Base-by-base conservation (phyloP, 92 coral and sea anemone species). In the Siderastrea radians region DNA sequence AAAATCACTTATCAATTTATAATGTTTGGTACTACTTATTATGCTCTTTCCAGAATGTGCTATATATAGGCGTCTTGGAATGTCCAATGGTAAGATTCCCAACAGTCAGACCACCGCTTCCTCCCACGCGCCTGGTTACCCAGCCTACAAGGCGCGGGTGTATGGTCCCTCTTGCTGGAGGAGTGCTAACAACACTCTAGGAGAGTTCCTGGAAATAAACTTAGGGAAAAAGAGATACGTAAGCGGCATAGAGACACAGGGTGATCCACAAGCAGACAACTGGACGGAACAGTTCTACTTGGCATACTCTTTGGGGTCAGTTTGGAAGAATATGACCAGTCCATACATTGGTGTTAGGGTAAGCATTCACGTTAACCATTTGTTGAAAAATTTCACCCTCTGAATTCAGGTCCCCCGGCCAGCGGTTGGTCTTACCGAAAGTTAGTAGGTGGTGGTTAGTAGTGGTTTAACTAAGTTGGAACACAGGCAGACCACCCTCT, bases 71-170 rank as follows among this genome's bases (percentile, higher is more conserved):
- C 82, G 86, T 2, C 73, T 91, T 17, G 94, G 94, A 0, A 91
- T 91, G 92, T 44, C 68, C 44, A 83, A 46, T 19, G 77, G 69
- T 13, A 38, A 12, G 5, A 91, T 91, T 5, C 52, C 75, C 3
- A 80, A 91, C 88, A 19, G 49, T 2, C 85, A 86, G 57, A 73
- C 87, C 61, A 83, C 76, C 3, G 94, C 94, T 3, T 82, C 94
- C 49, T 87, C 94, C 3, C 55, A 53, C 62, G 71, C 58, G 44
- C 74, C 80, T 19, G 78, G 17, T 13, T 87, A 77, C 84, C 89
- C 79, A 48, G 86, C 92, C n/a, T 71, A 83, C 64, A 83, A 78
- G 54, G 94, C 82, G 75, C 86, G 94, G 72, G 15, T 67, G 43
- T 10, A 53, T 45, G 81, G 77, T 6, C 16, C 55, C 38, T 86